These are phyloP conservation scores for Hepsetus odoe DNA, from an alignment of 2,113 vertebrate species.

Conservation along the genomic window DNA sequence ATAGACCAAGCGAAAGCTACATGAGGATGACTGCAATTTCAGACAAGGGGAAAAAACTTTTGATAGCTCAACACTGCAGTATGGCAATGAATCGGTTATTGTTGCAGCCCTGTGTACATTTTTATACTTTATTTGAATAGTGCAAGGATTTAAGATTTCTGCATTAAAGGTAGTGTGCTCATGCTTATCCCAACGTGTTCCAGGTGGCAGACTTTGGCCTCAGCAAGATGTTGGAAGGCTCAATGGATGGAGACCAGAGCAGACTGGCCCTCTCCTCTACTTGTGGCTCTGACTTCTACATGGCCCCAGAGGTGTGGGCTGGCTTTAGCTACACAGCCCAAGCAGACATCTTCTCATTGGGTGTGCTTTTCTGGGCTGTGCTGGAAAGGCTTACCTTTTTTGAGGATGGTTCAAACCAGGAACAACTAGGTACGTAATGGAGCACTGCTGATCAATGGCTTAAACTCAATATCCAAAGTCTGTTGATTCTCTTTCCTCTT, in stretches of 20 bases:
- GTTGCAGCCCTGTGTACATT: no score
- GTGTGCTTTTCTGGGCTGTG: constrained; percentile 97
- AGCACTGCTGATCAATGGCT: neutral
- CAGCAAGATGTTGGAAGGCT: constrained; percentile 87
- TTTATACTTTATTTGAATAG: no score
- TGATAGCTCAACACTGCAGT: no score
- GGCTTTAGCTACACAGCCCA: constrained; percentile 93
- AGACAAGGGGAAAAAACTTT: no score
- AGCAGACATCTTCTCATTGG: constrained; percentile 96
- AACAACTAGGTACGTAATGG: constrained; percentile 85
- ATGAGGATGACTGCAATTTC: no score
- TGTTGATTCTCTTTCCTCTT: neutral
- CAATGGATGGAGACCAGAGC: constrained; percentile 73
- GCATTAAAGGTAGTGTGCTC: neutral
- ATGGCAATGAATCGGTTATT: no score
- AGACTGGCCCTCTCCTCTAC: constrained; percentile 91
- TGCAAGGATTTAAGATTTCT: no score
- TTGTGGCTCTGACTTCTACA: constrained; percentile 97
- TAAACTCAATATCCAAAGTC: neutral
- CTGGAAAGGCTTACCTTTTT: constrained; percentile 95
- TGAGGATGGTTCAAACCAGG: constrained; percentile 87
- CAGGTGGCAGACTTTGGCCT: constrained; percentile 95
- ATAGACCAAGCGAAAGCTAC: no score
- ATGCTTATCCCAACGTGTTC: constrained; percentile 6
- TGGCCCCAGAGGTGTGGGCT: constrained; percentile 98